Evolutionary conservation across 2,888 invertebrate genomes (phyloP), one percentile per base, ranked within the genome.

Genomic region (Brachylomia viminalis): DNA sequence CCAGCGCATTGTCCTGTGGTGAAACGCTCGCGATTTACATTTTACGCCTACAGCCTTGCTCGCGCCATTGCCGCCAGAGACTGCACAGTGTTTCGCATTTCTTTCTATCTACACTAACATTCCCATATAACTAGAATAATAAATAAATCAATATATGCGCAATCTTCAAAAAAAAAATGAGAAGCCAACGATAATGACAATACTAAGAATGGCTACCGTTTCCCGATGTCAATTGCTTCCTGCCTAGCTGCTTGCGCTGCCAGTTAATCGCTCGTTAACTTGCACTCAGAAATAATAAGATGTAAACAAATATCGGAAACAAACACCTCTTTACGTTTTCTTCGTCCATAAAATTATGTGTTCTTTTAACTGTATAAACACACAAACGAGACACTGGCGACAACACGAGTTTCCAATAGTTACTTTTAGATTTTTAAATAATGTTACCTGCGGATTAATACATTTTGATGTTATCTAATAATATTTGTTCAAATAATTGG

Each of bases 1-100:
- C 90, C 91, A 90, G 85, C 92, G 94, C 95, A 95, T 96, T 96
- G 96, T 95, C 93, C 92, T 92, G 92, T 90, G 92, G 95, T 94
- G 95, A 95, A 95, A 96, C 94, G 93, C 87, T 83, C 75, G 86
- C 90, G 87, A 95, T 96, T 96, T 95, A 93, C 95, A 96, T 96
- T 95, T 94, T 92, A 93, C 95, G 92, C 95, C 94, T 94, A 93
- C 94, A 91, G 89, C 84, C 86, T 86, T 83, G 85, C 84, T 88
- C 82, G 87, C 85, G 76, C 85, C 85, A 56, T 71, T 80, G 78
- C 82, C 82, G 86, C 83, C 82, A 68, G 73, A 85, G 84, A 86
- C 90, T 79, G 81, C 83, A 87, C 88, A 86, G 83, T 89, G 90
- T 91, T 92, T 92, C 91, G 90, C 92, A 93, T 95, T 94, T 94